Evolutionary conservation across 2,888 invertebrate genomes (phyloP), one percentile per base, ranked within the genome.

Genomic region (Endotricha flammealis): DNA sequence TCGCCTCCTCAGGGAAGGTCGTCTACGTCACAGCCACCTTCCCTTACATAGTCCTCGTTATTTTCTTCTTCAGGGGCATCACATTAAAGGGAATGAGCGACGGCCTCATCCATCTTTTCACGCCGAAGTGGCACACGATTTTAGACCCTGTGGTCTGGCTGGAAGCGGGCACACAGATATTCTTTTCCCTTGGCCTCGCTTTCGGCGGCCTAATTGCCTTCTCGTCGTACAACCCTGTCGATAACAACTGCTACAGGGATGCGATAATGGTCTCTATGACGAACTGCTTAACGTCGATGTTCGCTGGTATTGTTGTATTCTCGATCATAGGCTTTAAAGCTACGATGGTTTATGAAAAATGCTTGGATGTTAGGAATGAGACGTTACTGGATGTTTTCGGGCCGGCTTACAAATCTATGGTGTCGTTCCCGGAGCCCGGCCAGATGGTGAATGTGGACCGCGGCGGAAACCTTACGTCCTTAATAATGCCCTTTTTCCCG

Each of bases 171-270:
- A 98, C 98, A 0, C 98, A 98, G 75, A 98, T 98, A 58, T 98
- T 98, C 86, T 98, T 98, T 79, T 98, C 97, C 0, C 89, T 98
- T 42, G 98, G 98, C 5, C 82, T 98, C 31, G 98, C 97, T 1
- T 98, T 98, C 57, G 98, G 98, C 7, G 98, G 98, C 5, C 87
- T 98, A 22, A 98, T 98, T 43, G 98, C 98, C 0, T 98, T 98
- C 69, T 95, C 96, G 0, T 98, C 98, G 0, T 98, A 98, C 81
- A 98, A 98, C 78, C 97, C 97, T 0, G 95, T 96, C 1, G 96
- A 97, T 68, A 98, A 98, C 74, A 97, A 98, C 77, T 97, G 97
- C 72, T 96, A 95, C 65, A 89, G 96, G 46, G 98, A 98, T 71
- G 97, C 97, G 4, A 90, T 97, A 35, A 91, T 95, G 82, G 96